Base-by-base conservation (phyloP, 2,888 invertebrate genomes). In the Agrotis ipsilon region DNA sequence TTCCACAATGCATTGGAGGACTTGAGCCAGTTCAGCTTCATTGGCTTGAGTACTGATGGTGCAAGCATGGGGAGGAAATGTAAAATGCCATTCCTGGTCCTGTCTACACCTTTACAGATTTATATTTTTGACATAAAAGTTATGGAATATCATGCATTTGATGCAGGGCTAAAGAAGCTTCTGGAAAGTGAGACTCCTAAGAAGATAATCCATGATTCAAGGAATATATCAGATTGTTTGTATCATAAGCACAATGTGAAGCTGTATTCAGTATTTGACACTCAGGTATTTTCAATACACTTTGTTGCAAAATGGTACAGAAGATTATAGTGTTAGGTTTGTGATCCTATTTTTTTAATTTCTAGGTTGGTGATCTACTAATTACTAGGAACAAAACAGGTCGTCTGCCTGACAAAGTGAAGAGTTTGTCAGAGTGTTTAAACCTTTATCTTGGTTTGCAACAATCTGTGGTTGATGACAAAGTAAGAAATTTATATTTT, bases 121-220 rank as follows among this genome's bases (percentile, higher is more conserved):
- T 96, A 95, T 79, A 95, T 96, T 68, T 96, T 96, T 90, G 96
- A 96, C 80, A 94, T 90, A 61, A 94, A 96, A 90, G 95, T 93
- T 9, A 94, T 96, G 93, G 95, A 96, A 76, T 92, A 92, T 81
- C 94, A 93, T 88, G 96, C 94, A 27, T 96, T 96, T 91, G 94
- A 95, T 84, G 93, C 91, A 73, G 97, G 97, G 3, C 86, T 97
- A 9, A 94, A 93, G 78, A 90, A 94, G 57, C 81, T 96, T 6
- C 89, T 96, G 64, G 94, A 96, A 84, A 92, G 92, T 90, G 92
- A 92, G 46, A 86, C 82, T 62, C 94, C 96, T 43, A 94, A 96
- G 68, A 97, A 97, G 92, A 96, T 97, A 79, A 92, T 97, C 45
- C 97, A 97, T 92, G 96, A 97, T 85, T 96, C 96, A 78, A 93